Evolutionary conservation across 2,113 vertebrate genomes (phyloP).

Genomic region (Calyptommatus sinebrachiatus): DNA sequence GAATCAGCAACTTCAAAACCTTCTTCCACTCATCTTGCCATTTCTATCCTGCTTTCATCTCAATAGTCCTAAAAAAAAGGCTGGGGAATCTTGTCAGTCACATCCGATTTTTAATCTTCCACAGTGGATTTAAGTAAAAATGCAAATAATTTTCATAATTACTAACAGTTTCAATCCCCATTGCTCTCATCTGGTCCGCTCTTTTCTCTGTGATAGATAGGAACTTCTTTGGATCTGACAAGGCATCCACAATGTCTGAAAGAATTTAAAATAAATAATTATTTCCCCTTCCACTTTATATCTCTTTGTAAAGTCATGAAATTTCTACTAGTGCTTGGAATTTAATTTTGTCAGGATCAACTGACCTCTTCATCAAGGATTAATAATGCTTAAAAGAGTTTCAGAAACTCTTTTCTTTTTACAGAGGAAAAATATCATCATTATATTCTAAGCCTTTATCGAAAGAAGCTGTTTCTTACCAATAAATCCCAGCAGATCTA

Average conservation of each 20-base stretch:
- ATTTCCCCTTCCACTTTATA: conserved; percentile 11
- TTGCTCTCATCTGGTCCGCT: conserved; percentile 97
- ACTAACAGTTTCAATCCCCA: conserved; percentile 94
- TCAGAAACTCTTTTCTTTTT: neutral
- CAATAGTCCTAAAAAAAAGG: neutral
- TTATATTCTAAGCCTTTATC: neutral
- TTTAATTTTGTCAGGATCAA: neutral
- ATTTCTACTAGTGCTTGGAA: neutral
- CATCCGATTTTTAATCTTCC: neutral
- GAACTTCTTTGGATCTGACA: conserved; percentile 99
- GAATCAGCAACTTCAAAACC: too few species aligned
- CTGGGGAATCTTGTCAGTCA: neutral
- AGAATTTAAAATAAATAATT: conserved; percentile 15
- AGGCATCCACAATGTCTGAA: conserved; percentile 94
- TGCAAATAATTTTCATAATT: neutral
- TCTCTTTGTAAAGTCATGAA: neutral
- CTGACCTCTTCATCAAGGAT: neutral
- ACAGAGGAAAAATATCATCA: neutral
- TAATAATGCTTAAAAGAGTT: neutral
- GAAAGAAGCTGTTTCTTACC: neutral
- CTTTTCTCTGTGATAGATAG: conserved; percentile 96
- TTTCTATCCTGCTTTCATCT: too few species aligned
- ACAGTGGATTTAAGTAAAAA: neutral
- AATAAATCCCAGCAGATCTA: too few species aligned
- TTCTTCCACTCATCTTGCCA: too few species aligned